Conservation (phyloP, 2,888 invertebrate genomes). For the Notodonta dromedarius region DNA sequence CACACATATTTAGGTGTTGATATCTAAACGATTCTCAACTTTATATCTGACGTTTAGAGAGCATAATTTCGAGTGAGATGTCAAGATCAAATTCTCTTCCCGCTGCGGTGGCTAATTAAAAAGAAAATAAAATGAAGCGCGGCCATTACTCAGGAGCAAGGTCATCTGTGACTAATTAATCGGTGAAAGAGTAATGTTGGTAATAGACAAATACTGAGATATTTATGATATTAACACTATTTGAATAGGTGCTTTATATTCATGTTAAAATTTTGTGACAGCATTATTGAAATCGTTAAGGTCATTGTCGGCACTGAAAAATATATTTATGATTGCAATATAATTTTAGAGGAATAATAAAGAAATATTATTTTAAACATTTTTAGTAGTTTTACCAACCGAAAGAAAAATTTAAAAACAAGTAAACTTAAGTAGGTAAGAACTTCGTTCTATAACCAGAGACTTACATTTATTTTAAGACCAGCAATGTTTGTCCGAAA, state of each 20-base stretch:
- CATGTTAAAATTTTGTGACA: slow-evolving; percentile 1
- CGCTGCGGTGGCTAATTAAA: slow-evolving; percentile 58
- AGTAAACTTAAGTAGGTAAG: no score
- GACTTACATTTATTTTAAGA: no score
- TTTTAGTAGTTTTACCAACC: no score
- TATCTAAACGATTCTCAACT: slow-evolving; percentile 29
- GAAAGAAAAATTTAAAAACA: no score
- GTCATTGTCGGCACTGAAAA: slow-evolving; percentile 4
- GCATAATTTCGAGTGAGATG: slow-evolving; percentile 20
- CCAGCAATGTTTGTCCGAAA: no score
- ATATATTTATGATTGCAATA: slow-evolving; percentile 1
- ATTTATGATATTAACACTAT: slow-evolving; percentile 39
- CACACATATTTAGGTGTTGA: slow-evolving; percentile 30
- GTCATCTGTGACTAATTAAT: slow-evolving; percentile 64
- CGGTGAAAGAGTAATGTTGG: slow-evolving; percentile 55
- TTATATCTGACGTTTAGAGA: slow-evolving; percentile 31
- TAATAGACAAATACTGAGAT: slow-evolving; percentile 43
- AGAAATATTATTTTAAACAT: background rate
- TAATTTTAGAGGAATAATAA: background rate
- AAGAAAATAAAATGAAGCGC: slow-evolving; percentile 62
- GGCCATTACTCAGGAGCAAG: slow-evolving; percentile 61
- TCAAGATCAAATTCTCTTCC: slow-evolving; percentile 29
- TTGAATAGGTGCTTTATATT: slow-evolving; percentile 10
- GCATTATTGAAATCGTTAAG: slow-evolving; percentile 6
- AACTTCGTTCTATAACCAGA: no score